Conservation (phyloP, 2,888 invertebrate genomes). For the Epinotia nisella region DNA sequence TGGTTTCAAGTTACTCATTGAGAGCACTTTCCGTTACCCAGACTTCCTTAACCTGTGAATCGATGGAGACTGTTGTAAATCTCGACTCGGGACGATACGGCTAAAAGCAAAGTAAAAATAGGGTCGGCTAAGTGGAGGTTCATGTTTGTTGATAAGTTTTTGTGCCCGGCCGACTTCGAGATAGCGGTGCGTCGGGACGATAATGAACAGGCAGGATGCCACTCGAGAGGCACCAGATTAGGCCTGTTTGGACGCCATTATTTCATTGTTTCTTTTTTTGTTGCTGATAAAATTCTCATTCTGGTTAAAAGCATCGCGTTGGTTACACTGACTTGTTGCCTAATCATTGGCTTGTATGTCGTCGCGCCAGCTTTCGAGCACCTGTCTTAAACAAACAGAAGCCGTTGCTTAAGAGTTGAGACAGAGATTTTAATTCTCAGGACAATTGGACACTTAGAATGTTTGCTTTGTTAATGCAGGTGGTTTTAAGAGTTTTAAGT, state of each 20-base stretch:
- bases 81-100: constrained; percentile 75
- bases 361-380: constrained; percentile 77
- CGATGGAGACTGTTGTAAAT: constrained; percentile 78
- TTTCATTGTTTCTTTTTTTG: constrained; percentile 59
- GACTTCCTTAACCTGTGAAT: constrained; percentile 78
- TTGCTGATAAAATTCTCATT: constrained; percentile 44
- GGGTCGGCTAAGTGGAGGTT: constrained; percentile 79
- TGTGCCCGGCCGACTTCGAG: constrained; percentile 71
- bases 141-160: constrained; percentile 80
- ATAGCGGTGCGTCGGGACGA: constrained; percentile 71
- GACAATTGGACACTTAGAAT: constrained; percentile 54
- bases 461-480: constrained; percentile 70
- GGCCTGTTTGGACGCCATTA: constrained; percentile 69
- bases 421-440: constrained; percentile 59
- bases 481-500: constrained; percentile 63
- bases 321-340: constrained; percentile 53
- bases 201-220: constrained; percentile 71
- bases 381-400: constrained; percentile 72
- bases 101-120: constrained; percentile 81
- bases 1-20: constrained; percentile 68
- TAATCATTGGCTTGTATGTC: constrained; percentile 76
- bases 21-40: constrained; percentile 74
- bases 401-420: constrained; percentile 36
- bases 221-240: constrained; percentile 71
- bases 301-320: constrained; percentile 38